Percentiles rank a stretch among this genome's conserved stretches.
phyloP scores from a whole-genome alignment of 2,888 invertebrate genomes.

The Rapana venosa region DNA sequence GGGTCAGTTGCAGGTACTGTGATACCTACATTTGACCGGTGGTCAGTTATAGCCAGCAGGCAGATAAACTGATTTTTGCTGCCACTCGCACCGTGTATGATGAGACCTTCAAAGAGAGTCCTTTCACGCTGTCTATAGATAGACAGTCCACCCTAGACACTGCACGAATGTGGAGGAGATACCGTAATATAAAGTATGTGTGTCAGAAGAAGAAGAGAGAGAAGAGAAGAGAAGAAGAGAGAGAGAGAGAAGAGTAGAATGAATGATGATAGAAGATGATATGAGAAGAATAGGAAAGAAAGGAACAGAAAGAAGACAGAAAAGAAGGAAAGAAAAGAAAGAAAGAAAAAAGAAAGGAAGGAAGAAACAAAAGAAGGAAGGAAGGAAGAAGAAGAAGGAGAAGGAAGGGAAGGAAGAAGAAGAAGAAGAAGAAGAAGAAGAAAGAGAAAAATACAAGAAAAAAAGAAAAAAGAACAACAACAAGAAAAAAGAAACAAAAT shows the following conservation, averaged over 20 bases:
- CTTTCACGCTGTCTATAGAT: not conserved
- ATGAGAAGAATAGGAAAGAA: not conserved
- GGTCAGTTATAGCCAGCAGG: not conserved
- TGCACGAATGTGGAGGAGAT: too few species aligned
- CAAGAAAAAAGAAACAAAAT: too few species aligned
- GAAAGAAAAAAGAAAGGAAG: not conserved
- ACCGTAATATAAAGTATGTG: not conserved
- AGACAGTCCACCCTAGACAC: too few species aligned
- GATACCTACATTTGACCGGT: not conserved
- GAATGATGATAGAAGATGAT: not conserved
- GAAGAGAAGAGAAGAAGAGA: not conserved
- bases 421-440: not conserved
- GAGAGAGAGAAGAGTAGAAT: not conserved
- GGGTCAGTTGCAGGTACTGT: not conserved
- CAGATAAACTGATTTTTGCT: not conserved
- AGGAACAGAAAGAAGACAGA: not conserved
- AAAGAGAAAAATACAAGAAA: too few species aligned
- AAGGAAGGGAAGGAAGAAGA: not conserved
- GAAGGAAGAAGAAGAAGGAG: not conserved
- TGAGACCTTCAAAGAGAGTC: not conserved
- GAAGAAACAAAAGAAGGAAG: not conserved
- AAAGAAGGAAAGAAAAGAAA: not conserved
- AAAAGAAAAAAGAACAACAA: too few species aligned
- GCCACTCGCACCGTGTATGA: not conserved
- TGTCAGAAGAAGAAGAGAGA: not conserved